These are phyloP conservation scores for Sparus aurata DNA, from an alignment of 2,797 vertebrate genomes.

Conservation along the genomic window DNA sequence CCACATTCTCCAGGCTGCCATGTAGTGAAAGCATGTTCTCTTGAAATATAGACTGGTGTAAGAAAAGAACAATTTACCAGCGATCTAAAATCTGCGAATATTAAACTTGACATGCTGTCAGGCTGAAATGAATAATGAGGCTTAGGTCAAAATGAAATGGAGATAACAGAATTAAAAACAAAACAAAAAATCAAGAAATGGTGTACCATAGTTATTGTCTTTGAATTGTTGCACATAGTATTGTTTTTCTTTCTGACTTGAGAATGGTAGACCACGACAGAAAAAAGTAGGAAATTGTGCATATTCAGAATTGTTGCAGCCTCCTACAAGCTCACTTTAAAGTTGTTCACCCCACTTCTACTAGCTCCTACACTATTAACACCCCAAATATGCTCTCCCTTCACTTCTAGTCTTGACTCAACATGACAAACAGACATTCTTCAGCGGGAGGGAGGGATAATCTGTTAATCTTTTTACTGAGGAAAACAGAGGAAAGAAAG, in stretches of 20 bases:
- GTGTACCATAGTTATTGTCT: neutral
- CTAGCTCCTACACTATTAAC: slow-evolving; percentile 16
- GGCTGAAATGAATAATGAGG: slow-evolving; percentile 14
- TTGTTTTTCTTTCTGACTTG: neutral
- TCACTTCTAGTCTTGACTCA: slow-evolving; percentile 52
- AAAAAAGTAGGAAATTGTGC: neutral
- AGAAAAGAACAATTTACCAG: neutral
- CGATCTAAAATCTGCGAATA: slow-evolving; percentile 2
- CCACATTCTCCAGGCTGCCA: neutral
- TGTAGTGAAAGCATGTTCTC: neutral
- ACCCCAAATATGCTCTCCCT: slow-evolving; percentile 34
- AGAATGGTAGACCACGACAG: neutral
- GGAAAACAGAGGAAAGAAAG: slow-evolving; percentile 51
- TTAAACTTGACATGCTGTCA: slow-evolving; percentile 12
- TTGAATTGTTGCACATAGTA: neutral
- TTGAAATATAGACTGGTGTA: slow-evolving; percentile 9
- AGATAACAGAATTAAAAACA: neutral
- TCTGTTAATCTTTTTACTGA: slow-evolving; percentile 76
- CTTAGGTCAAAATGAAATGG: slow-evolving; percentile 10
- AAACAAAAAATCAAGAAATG: slow-evolving; percentile 6
- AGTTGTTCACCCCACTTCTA: slow-evolving; percentile 3
- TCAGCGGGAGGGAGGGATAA: slow-evolving; percentile 52
- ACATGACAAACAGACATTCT: slow-evolving; percentile 70
- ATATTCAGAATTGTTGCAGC: neutral
- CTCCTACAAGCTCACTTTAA: neutral